Evolutionary conservation across 2,797 vertebrate genomes (phyloP), one percentile per base, ranked within the genome.

Genomic region (Microchirus variegatus): DNA sequence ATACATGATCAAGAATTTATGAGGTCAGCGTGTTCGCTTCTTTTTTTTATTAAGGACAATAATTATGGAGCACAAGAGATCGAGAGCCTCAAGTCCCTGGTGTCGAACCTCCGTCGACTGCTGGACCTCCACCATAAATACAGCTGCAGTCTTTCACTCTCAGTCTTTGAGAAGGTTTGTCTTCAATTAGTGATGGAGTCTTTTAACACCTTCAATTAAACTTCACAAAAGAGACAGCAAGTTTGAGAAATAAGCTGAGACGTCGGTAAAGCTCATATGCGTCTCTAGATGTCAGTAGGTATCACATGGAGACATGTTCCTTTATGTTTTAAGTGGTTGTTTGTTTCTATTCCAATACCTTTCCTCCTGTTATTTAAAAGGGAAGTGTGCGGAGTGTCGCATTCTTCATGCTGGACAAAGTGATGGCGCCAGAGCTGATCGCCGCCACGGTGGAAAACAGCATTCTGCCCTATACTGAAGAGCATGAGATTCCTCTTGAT

Each of bases 381-480:
- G 94, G 95, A 74, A 95, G 87, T 16, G 85, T 91, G 2, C 88
- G 87, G n/a, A 95, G 94, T 13, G 94, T 99, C 0, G 96, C 95
- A 0, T 98, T 97, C 78, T 93, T 93, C 50, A 98, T 99, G 97
- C 90, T 99, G 55, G 96, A 99, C 84, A 96, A 96, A 88, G 95
- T 97, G 9, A 81, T 93, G 3, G 98, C 95, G 40, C 96, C 97
- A 1, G 96, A 98, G 71, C 93, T 99, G 14, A 93, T 99, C 42
- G 89, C 96, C 0, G 87, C 87, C 0, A 76, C 93, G 35, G 84
- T 99, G 57, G 92, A 96, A 75, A 95, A 90, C 66, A 92, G 91
- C 54, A 82, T 99, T 49, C 81, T 91, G 38, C 96, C 95, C 1
- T 99, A 98, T 41, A 85, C 96, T 42, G 61, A 87, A 17, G 94